Evolutionary conservation across 2,797 vertebrate species (phyloP).

Genomic region (Cichlasoma orientale): DNA sequence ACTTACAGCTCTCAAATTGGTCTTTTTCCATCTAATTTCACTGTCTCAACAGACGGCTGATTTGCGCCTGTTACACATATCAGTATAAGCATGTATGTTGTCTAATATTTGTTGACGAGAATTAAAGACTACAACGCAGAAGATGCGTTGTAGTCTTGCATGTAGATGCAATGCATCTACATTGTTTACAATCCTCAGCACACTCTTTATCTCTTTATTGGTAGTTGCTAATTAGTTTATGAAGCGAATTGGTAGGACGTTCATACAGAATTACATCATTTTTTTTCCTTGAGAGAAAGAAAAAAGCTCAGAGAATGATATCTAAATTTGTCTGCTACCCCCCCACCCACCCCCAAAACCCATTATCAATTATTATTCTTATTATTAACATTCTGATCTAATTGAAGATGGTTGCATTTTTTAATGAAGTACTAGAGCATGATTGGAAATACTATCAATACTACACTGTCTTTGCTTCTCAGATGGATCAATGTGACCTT

Average conservation of each 20-base stretch:
- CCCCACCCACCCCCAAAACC: neutral
- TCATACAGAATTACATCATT: too few relatives aligned
- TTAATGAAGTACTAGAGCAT: slow-evolving; percentile 8
- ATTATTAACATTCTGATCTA: neutral
- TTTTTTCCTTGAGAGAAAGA: too few relatives aligned
- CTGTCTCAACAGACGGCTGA: too few relatives aligned
- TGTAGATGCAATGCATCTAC: too few relatives aligned
- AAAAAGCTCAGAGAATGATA: neutral
- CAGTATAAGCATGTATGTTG: neutral
- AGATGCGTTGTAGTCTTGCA: too few relatives aligned
- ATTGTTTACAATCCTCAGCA: too few relatives aligned
- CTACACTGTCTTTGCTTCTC: neutral
- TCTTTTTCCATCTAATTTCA: neutral
- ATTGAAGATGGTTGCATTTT: neutral
- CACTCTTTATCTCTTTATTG: too few relatives aligned
- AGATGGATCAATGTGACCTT: neutral
- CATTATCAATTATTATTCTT: neutral
- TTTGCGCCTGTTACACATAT: too few relatives aligned
- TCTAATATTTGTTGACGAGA: neutral
- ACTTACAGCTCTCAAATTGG: neutral
- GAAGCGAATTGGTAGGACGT: too few relatives aligned
- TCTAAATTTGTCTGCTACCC: neutral
- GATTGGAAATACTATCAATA: neutral
- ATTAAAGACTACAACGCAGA: too few relatives aligned
- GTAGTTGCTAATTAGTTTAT: too few relatives aligned